These are phyloP conservation scores for Tipula helvola DNA, from an alignment of 2,888 invertebrate genomes.

Conservation along the genomic window DNA sequence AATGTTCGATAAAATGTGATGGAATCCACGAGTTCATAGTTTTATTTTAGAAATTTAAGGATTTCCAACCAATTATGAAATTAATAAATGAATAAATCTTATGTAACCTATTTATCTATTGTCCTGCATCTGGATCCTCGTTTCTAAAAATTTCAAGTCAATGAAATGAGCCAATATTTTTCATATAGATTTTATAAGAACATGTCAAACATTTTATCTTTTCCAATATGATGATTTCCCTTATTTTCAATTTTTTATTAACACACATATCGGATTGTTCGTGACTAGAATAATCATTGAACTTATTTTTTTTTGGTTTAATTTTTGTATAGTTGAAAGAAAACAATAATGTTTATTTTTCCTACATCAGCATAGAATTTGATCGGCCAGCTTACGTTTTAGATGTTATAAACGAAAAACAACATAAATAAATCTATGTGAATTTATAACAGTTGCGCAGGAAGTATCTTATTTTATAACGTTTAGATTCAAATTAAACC, in stretches of 20 bases:
- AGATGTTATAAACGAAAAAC: not conserved
- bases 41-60: not conserved
- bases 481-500: no score
- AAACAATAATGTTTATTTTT: not conserved
- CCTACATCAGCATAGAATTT: not conserved
- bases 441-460: no score
- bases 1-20: no score
- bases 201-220: not conserved
- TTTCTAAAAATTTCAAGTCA: no score
- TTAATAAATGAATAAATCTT: not conserved
- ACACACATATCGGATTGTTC: not conserved
- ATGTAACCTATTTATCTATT: not conserved
- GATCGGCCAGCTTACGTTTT: not conserved
- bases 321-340: not conserved
- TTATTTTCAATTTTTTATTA: not conserved
- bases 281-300: not conserved
- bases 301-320: not conserved
- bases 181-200: not conserved
- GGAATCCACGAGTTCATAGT: no score
- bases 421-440: no score
- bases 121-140: no score
- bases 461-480: no score
- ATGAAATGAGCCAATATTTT: not conserved
- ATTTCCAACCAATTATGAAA: not conserved
- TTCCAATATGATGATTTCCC: not conserved